These are phyloP conservation scores for Drosophila stalkeri DNA, from an alignment of 2,888 invertebrate genomes.

Conservation along the genomic window DNA sequence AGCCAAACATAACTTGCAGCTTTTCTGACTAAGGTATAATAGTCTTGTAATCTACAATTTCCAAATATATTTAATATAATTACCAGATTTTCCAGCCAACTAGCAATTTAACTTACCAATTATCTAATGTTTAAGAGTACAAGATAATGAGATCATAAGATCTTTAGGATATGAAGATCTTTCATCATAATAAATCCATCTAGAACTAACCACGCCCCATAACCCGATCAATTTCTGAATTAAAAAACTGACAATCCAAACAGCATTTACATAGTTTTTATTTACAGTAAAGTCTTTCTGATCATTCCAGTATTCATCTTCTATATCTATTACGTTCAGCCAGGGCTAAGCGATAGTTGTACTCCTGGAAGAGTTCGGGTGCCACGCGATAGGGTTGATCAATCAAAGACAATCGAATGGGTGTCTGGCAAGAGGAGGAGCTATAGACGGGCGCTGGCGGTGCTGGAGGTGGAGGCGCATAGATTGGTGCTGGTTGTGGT, in stretches of 20 bases:
- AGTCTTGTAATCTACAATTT: too few species aligned
- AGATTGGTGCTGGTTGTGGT: slow-evolving; percentile 21
- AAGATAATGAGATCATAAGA: too few species aligned
- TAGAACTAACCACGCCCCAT: not conserved
- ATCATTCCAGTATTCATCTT: slow-evolving; percentile 1
- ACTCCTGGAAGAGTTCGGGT: slow-evolving; percentile 75
- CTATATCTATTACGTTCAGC: slow-evolving; percentile 45
- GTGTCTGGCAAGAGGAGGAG: slow-evolving; percentile 46
- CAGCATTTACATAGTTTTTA: slow-evolving; percentile 58
- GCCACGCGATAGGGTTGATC: slow-evolving; percentile 79
- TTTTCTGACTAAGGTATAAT: too few species aligned
- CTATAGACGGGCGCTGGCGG: slow-evolving; percentile 25
- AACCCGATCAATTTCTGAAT: not conserved
- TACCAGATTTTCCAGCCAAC: too few species aligned
- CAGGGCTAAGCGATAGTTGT: slow-evolving; percentile 62
- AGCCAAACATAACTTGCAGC: too few species aligned
- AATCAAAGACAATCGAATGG: slow-evolving; percentile 63
- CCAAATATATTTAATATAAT: too few species aligned
- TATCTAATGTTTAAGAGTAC: too few species aligned
- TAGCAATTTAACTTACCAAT: too few species aligned
- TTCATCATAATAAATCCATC: not conserved
- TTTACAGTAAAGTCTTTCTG: slow-evolving; percentile 60
- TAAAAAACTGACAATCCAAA: slow-evolving; percentile 14
- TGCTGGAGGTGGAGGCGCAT: slow-evolving; percentile 20
- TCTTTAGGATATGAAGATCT: not conserved